phyloP scores from a whole-genome alignment of 2,797 vertebrate genomes.

The Cuniculus paca region DNA sequence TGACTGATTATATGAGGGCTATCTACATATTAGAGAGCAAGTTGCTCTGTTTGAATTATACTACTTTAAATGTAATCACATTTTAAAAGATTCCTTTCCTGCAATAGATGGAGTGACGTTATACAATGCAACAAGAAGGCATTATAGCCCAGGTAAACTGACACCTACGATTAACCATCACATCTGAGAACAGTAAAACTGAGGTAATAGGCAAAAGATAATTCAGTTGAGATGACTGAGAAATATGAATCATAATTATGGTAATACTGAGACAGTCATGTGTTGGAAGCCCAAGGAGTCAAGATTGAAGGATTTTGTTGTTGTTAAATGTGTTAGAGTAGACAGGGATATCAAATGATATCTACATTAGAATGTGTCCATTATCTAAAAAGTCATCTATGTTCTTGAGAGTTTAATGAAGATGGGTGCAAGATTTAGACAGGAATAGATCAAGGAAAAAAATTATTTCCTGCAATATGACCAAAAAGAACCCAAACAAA shows the following conservation, averaged over 20 bases:
- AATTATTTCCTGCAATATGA: background rate
- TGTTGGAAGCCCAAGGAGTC: background rate
- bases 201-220: background rate
- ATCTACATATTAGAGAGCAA: background rate
- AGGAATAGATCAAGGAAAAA: conserved; percentile 40
- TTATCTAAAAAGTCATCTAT: conserved; percentile 18
- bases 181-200: background rate
- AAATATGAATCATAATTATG: background rate
- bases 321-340: background rate
- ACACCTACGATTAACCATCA: background rate
- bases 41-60: background rate
- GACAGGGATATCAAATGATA: background rate
- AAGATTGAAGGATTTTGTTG: background rate
- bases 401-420: background rate
- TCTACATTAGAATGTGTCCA: background rate
- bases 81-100: background rate
- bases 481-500: conserved; percentile 18
- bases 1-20: background rate
- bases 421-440: background rate
- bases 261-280: background rate
- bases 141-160: background rate
- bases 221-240: background rate
- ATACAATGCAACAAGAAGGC: background rate
- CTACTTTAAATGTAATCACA: background rate
- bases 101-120: background rate